Evolutionary conservation across 1,140 invertebrate genomes (phyloP).

Genomic region (Helicoverpa zea): DNA sequence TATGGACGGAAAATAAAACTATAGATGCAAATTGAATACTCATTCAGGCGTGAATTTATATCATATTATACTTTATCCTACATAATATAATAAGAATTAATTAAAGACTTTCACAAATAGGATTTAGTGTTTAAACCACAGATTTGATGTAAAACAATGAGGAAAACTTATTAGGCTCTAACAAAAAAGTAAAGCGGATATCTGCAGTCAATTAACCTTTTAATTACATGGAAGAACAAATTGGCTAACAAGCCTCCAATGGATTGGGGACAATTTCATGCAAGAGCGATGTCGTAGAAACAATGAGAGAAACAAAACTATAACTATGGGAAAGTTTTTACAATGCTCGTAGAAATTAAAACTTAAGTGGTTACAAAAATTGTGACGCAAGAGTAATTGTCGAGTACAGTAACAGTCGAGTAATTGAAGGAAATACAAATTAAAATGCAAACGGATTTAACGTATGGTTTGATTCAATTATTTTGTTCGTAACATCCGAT

Average conservation of each 20-base stretch:
- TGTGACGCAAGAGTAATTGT: slow-evolving; percentile 3
- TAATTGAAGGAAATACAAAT: slow-evolving; percentile 26
- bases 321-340: slow-evolving; percentile 38
- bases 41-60: no score
- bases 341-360: slow-evolving; percentile 47
- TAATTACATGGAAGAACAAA: slow-evolving; percentile 36
- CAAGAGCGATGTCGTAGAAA: slow-evolving; percentile 27
- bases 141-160: no score
- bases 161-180: background rate
- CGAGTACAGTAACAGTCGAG: background rate
- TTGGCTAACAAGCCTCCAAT: slow-evolving; percentile 24
- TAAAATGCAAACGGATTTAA: slow-evolving; percentile 21
- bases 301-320: slow-evolving; percentile 30
- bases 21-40: no score
- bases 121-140: no score
- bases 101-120: no score
- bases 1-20: no score
- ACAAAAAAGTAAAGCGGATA: slow-evolving; percentile 8
- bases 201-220: slow-evolving; percentile 1
- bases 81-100: no score
- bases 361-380: slow-evolving; percentile 24
- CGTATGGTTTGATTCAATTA: background rate
- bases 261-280: slow-evolving; percentile 42
- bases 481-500: background rate
- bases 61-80: no score